Evolutionary conservation across 2,888 invertebrate genomes (phyloP).

Genomic region (Dascillus cervinus): DNA sequence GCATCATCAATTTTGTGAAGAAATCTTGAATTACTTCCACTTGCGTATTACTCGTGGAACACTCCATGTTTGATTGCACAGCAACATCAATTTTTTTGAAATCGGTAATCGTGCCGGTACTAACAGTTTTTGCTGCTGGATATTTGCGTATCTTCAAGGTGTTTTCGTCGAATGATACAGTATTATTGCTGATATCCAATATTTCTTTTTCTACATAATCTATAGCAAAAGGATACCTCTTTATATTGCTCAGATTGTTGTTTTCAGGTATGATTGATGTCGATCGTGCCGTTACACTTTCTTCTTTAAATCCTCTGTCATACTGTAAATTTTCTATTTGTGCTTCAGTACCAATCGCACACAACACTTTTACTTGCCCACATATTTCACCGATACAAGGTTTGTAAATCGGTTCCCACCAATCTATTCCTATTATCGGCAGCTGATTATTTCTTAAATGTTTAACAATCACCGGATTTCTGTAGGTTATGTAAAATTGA

Average conservation of each 20-base stretch:
- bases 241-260: neutral
- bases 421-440: slow-evolving; percentile 54
- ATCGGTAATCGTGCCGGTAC: slow-evolving; percentile 2
- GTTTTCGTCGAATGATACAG: neutral
- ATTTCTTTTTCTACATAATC: neutral
- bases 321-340: slow-evolving; percentile 50
- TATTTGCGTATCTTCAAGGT: neutral
- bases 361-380: slow-evolving; percentile 50
- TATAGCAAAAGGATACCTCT: neutral
- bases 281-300: slow-evolving; percentile 26
- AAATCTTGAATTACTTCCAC: slow-evolving; percentile 23
- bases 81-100: slow-evolving; percentile 9
- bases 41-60: slow-evolving; percentile 2
- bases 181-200: neutral
- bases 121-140: neutral
- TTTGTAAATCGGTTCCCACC: slow-evolving; percentile 48
- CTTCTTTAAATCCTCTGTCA: slow-evolving; percentile 37
- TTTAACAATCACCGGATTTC: slow-evolving; percentile 48
- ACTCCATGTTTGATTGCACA: slow-evolving; percentile 15
- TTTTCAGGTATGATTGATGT: slow-evolving; percentile 7
- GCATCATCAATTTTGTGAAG: slow-evolving; percentile 24
- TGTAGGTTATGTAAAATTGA: slow-evolving; percentile 53
- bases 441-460: slow-evolving; percentile 49
- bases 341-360: slow-evolving; percentile 53
- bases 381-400: slow-evolving; percentile 40